Evolutionary conservation across 2,113 vertebrate species (phyloP).

Genomic region (Corynorhinus townsendii): DNA sequence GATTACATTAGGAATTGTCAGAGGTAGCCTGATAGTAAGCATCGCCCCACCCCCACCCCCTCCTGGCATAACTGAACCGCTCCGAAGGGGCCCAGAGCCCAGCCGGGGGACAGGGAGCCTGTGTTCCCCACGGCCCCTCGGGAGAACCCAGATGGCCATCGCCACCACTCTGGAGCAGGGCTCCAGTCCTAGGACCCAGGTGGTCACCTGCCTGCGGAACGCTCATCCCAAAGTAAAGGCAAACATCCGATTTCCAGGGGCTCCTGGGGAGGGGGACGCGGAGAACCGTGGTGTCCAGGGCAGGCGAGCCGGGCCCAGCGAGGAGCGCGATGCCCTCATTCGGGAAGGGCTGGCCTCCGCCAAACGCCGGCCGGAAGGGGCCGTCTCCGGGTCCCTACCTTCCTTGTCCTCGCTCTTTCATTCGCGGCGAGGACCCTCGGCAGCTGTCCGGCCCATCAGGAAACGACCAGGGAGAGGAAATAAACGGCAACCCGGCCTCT

Average conservation of each 20-base stretch:
- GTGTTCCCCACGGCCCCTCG: background rate
- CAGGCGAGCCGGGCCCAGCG: no score
- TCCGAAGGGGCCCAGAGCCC: background rate
- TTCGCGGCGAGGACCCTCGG: background rate
- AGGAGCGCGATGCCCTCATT: background rate
- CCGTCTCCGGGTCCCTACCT: fast-evolving
- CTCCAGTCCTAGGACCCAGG: background rate
- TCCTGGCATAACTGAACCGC: conserved; percentile 55
- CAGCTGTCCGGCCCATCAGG: background rate
- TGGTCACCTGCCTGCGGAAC: background rate
- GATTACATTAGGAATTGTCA: conserved; percentile 85
- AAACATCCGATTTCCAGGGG: background rate
- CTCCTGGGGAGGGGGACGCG: background rate
- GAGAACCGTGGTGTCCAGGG: background rate
- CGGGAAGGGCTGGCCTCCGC: background rate
- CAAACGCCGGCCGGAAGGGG: background rate
- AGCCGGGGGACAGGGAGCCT: conserved; percentile 23
- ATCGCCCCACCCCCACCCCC: conserved; percentile 35
- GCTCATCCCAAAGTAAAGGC: background rate
- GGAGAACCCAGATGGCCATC: background rate
- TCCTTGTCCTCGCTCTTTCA: background rate
- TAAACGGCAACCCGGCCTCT: background rate
- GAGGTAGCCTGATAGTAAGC: conserved; percentile 78
- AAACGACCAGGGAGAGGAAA: background rate
- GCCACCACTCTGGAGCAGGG: background rate